Evolutionary conservation across 1,140 invertebrate species (phyloP).

Genomic region (Drosophila nannoptera): DNA sequence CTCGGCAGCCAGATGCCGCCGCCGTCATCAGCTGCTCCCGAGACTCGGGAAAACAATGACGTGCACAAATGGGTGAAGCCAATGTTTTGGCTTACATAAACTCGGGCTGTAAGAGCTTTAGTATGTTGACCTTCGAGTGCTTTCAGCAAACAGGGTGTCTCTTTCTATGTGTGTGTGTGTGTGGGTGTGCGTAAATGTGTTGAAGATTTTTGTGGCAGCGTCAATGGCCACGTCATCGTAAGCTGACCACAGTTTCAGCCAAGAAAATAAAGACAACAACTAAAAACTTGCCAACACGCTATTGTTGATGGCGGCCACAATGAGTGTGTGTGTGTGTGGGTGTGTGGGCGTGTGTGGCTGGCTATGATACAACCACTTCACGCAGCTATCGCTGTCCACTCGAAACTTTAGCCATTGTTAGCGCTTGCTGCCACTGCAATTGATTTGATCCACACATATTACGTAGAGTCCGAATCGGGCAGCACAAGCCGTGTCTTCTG

Average conservation of each 20-base stretch:
- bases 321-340: conserved; percentile 11
- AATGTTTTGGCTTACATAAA: conserved; percentile 21
- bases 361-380: conserved; percentile 28
- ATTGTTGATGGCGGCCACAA: conserved; percentile 14
- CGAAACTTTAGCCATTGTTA: conserved; percentile 46
- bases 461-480: conserved; percentile 15
- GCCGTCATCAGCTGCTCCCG: not conserved
- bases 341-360: not conserved
- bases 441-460: conserved; percentile 51
- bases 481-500: conserved; percentile 1
- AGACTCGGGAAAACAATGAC: conserved; percentile 26
- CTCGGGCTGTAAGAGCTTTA: conserved; percentile 14
- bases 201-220: not conserved
- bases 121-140: conserved; percentile 53
- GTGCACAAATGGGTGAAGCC: conserved; percentile 29
- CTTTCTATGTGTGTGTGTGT: not conserved
- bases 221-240: conserved; percentile 47
- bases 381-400: conserved; percentile 21
- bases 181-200: conserved; percentile 1
- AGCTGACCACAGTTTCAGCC: conserved; percentile 35
- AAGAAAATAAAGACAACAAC: conserved; percentile 38
- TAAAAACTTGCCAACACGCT: conserved; percentile 31
- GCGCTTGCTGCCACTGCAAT: conserved; percentile 30
- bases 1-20: conserved; percentile 36
- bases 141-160: conserved; percentile 2